A percentile compares a stretch with the other conserved stretches of the same genome.
phyloP scores from a whole-genome alignment of 2,888 invertebrate species.

The Ischnura elegans region DNA sequence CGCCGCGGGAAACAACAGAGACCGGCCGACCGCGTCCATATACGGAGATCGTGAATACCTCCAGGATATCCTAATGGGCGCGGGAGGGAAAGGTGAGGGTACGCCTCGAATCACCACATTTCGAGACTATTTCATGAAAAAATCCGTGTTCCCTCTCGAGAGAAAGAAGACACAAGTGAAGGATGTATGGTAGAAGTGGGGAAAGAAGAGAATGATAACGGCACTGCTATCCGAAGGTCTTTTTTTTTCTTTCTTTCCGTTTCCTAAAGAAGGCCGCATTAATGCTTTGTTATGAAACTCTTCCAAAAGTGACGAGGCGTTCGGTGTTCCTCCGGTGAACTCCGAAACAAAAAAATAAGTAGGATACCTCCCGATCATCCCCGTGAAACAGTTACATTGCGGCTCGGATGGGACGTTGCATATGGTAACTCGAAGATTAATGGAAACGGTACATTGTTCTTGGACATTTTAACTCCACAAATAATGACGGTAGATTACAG shows the following conservation, averaged over 20 bases:
- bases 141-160: neutral
- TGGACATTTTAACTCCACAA: neutral
- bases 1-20: constrained; percentile 17
- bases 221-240: neutral
- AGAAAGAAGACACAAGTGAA: neutral
- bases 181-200: neutral
- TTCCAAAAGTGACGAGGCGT: neutral
- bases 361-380: neutral
- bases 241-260: no score
- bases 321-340: neutral
- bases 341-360: neutral
- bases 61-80: neutral
- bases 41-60: constrained; percentile 9
- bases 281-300: constrained; percentile 35
- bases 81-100: neutral
- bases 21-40: neutral
- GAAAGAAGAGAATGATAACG: neutral
- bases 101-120: neutral
- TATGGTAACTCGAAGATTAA: neutral
- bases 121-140: constrained; percentile 1
- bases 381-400: neutral
- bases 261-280: neutral
- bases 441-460: neutral
- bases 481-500: neutral
- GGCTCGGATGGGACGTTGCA: neutral